Conservation (phyloP, 92 coral and sea anemone genomes). For the Montipora capitata region DNA sequence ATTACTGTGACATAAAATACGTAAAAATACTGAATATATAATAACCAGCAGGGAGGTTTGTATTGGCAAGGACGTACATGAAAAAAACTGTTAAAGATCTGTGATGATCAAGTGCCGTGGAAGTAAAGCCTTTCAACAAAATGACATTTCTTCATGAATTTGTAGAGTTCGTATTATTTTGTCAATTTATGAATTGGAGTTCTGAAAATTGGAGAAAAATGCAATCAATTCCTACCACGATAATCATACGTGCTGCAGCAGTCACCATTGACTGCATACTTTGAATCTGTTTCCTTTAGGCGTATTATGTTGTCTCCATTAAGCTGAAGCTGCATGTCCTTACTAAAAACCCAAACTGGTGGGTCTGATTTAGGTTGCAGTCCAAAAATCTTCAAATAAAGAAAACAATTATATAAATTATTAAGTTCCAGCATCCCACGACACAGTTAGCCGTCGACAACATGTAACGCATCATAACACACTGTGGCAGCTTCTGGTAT, state of each 20-base stretch:
- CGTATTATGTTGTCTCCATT: neutral
- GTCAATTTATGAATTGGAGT: no score
- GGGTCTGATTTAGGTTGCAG: slow-evolving; percentile 12
- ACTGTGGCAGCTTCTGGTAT: neutral
- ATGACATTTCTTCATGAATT: neutral
- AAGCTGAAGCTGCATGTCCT: neutral
- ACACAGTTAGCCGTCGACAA: neutral
- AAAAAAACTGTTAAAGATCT: no score
- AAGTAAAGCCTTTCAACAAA: no score
- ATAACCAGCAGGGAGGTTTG: no score
- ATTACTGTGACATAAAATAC: neutral
- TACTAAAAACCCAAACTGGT: slow-evolving; percentile 10
- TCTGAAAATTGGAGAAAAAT: neutral
- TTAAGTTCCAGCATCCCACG: neutral
- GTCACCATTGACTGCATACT: neutral
- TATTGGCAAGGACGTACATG: no score
- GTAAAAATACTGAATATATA: neutral
- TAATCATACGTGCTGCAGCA: neutral
- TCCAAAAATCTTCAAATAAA: neutral
- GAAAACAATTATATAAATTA: no score
- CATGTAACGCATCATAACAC: neutral
- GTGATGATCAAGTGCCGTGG: no score
- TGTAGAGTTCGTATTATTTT: no score
- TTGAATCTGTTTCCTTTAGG: neutral
- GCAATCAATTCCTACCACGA: neutral